These are phyloP conservation scores for Callopanchax toddi DNA, from an alignment of 2,113 vertebrate genomes.

Conservation along the genomic window DNA sequence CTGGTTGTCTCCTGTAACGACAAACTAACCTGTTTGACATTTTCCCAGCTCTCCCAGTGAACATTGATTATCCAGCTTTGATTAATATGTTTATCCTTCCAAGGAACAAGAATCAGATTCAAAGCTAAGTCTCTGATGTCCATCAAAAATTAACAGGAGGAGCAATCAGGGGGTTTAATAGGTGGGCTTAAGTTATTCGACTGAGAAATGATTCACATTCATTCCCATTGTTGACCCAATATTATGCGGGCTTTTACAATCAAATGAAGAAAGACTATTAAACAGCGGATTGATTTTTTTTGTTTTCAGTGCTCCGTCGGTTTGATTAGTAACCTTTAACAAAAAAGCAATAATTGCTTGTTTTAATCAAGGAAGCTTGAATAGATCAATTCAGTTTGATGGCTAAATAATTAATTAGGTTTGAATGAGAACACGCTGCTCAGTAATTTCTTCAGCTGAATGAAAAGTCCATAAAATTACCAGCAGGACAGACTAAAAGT, in stretches of 20 bases:
- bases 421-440: constrained; percentile 20
- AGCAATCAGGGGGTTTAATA: background rate
- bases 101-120: constrained; percentile 18
- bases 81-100: constrained; percentile 60
- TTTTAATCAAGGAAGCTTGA: constrained; percentile 32
- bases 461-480: constrained; percentile 16
- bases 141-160: background rate
- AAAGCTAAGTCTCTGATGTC: too few relatives aligned
- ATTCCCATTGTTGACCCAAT: constrained; percentile 6
- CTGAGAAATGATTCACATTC: constrained; percentile 19
- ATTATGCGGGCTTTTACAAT: background rate
- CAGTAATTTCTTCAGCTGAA: constrained; percentile 8
- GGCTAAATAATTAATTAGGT: constrained; percentile 24
- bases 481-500: background rate
- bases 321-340: constrained; percentile 27
- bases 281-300: constrained; percentile 5
- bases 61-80: constrained; percentile 45
- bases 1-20: constrained; percentile 56
- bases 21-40: constrained; percentile 48
- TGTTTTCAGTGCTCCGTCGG: background rate
- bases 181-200: constrained; percentile 14
- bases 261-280: background rate
- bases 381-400: constrained; percentile 5
- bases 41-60: constrained; percentile 45
- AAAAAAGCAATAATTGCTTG: constrained; percentile 7